Conservation (phyloP, 2,113 vertebrate genomes). For the Oreocharis arfaki region DNA sequence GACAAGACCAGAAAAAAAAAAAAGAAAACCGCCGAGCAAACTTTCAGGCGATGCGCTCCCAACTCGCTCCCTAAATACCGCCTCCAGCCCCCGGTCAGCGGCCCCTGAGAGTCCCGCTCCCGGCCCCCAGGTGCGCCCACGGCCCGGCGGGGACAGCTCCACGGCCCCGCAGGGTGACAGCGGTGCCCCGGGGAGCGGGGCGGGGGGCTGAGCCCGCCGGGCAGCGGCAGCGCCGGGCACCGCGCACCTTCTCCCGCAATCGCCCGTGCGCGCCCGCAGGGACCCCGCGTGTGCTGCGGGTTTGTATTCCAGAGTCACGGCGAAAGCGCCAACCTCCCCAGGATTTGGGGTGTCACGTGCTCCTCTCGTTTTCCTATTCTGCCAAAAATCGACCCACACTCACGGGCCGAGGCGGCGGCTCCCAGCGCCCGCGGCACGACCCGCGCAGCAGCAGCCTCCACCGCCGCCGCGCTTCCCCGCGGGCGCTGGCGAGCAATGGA, state of each 20-base stretch:
- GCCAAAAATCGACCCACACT: constrained; percentile 16
- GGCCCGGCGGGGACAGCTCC: background rate
- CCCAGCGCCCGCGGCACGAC: background rate
- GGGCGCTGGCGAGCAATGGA: constrained; percentile 33
- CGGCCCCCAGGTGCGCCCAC: background rate
- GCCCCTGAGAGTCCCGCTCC: background rate
- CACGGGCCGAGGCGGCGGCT: background rate
- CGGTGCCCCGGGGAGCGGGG: background rate
- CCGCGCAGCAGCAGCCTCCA: background rate
- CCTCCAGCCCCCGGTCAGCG: background rate
- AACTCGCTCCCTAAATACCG: background rate
- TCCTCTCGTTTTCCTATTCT: background rate
- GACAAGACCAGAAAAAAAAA: background rate
- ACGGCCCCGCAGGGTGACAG: background rate
- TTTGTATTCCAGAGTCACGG: background rate
- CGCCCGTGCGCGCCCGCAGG: background rate
- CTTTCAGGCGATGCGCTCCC: background rate
- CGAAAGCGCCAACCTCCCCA: background rate
- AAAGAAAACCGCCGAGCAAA: background rate
- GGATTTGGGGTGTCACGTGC: constrained; percentile 26
- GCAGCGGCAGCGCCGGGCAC: background rate
- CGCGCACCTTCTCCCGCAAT: background rate
- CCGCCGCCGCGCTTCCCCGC: background rate
- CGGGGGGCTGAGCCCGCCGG: background rate
- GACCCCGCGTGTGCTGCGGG: background rate